Evolutionary conservation across 2,797 vertebrate species (phyloP).

Genomic region (Acanthis flammea): DNA sequence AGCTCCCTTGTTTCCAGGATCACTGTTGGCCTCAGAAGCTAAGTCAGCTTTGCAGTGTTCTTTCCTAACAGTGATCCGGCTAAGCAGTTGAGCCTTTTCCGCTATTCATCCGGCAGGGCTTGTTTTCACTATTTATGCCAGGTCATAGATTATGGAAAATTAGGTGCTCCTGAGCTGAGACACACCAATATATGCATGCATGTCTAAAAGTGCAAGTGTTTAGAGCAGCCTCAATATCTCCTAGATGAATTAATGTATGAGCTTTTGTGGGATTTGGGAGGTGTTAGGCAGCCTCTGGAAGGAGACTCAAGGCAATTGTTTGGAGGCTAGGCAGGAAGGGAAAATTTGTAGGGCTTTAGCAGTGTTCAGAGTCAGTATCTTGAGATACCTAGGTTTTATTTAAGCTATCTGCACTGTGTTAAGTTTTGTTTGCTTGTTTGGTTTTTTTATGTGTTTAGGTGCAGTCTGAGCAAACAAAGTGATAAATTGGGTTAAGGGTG

Average conservation of each 20-base stretch:
- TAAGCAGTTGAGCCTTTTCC: background rate
- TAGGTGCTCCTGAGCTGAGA: background rate
- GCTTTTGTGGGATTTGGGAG: background rate
- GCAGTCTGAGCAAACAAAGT: background rate
- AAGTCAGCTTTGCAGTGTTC: background rate
- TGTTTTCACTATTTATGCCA: background rate
- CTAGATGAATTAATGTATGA: background rate
- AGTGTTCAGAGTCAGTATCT: background rate
- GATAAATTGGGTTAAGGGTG: background rate
- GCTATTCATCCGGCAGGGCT: accelerated
- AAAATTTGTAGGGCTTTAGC: background rate
- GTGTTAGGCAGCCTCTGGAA: background rate
- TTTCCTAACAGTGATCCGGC: background rate
- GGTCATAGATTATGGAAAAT: background rate
- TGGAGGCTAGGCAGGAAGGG: background rate
- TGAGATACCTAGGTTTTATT: background rate
- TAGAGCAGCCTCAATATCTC: background rate
- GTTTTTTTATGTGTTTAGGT: background rate
- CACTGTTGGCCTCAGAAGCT: background rate
- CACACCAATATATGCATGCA: background rate
- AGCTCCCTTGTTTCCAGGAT: background rate
- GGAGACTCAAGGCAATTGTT: background rate
- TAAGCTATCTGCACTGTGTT: background rate
- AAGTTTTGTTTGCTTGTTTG: background rate
- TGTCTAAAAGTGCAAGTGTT: background rate